These are phyloP conservation scores for Ochotona curzoniae DNA, from an alignment of 2,113 vertebrate genomes.

Conservation along the genomic window DNA sequence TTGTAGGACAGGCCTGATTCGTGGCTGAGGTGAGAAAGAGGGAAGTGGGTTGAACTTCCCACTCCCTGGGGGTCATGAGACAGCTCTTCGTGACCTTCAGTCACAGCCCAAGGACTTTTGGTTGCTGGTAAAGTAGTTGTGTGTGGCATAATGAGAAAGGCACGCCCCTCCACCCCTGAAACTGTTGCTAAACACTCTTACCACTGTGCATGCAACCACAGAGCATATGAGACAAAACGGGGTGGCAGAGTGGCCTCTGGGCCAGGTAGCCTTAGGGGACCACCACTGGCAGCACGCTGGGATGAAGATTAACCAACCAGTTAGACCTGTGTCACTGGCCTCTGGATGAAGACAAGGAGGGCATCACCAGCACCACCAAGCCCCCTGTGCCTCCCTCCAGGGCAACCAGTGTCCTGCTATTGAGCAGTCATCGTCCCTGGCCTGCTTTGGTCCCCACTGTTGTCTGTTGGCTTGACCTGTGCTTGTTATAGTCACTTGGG, in stretches of 20 bases:
- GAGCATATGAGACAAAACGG: no score
- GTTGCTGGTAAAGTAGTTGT: no score
- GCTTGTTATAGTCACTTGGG: not conserved
- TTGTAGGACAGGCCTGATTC: not conserved
- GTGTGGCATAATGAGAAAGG: no score
- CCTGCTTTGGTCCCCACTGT: not conserved
- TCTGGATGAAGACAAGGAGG: no score
- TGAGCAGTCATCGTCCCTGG: not conserved
- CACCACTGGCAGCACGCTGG: no score
- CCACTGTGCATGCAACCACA: no score
- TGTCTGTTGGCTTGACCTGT: not conserved
- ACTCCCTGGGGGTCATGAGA: not conserved
- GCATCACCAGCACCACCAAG: not conserved
- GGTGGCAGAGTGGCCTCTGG: no score
- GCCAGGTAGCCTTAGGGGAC: no score
- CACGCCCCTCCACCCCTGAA: not conserved
- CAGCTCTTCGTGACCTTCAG: not conserved
- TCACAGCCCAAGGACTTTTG: not conserved
- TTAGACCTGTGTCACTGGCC: not conserved
- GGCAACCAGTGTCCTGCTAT: not conserved
- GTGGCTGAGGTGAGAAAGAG: not conserved
- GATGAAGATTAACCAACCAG: not conserved
- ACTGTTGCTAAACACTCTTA: no score
- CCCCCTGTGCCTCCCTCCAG: not conserved
- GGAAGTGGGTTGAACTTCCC: not conserved